Evolutionary conservation across 2,797 vertebrate species (phyloP).

Genomic region (Tokudaia muenninki): DNA sequence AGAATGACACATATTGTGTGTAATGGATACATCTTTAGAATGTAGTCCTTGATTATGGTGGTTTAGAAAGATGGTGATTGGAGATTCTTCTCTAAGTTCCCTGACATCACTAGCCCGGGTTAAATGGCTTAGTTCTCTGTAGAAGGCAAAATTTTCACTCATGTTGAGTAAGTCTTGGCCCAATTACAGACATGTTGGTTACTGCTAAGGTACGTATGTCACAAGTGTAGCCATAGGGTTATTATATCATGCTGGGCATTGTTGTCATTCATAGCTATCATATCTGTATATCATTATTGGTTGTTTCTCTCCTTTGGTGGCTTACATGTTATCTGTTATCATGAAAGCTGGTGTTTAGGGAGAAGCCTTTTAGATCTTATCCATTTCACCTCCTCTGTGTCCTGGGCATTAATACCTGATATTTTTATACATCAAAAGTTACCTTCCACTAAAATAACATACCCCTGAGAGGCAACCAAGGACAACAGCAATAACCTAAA

Average conservation of each 20-base stretch:
- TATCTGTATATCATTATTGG: not conserved
- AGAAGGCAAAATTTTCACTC: not conserved
- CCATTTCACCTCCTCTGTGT: not conserved
- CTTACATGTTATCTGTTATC: not conserved
- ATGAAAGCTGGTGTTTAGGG: not conserved
- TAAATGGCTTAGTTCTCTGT: not conserved
- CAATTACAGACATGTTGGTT: not conserved
- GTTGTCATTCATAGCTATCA: not conserved
- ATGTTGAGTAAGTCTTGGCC: not conserved
- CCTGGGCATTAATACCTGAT: not conserved
- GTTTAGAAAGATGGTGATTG: not conserved
- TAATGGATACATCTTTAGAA: not conserved
- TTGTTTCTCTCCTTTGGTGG: not conserved
- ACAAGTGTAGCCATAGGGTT: not conserved
- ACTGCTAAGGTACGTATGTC: not conserved
- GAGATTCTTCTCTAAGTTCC: too few species aligned
- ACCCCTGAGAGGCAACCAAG: not conserved
- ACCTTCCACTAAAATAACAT: not conserved
- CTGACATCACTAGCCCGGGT: not conserved
- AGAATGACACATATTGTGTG: not conserved
- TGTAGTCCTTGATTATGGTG: not conserved
- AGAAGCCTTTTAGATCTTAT: not conserved
- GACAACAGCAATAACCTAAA: not conserved
- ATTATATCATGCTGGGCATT: not conserved
- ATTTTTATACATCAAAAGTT: not conserved